These are phyloP conservation scores for Catostylus mosaicus DNA, from an alignment of 30 jellyfish, hydroid and myxozoan genomes.

Conservation along the genomic window DNA sequence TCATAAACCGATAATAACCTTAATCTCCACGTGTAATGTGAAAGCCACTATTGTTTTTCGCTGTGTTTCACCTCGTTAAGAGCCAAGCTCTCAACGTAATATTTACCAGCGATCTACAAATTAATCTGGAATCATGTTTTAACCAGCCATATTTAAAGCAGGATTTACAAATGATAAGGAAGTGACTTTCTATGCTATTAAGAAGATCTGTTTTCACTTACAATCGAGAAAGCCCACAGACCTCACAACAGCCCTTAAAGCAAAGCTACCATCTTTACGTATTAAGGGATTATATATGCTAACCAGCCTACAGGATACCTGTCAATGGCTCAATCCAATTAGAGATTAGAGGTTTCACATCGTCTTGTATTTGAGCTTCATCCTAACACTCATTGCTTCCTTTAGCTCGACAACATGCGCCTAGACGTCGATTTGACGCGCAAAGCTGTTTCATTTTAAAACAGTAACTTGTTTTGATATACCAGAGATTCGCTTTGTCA, in stretches of 20 bases:
- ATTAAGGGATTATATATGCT: constrained; percentile 75
- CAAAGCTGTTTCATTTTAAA: constrained; percentile 38
- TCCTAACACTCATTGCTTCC: constrained; percentile 72
- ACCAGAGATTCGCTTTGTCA: constrained; percentile 10
- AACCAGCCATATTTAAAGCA: constrained; percentile 83
- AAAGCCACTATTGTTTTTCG: constrained; percentile 74
- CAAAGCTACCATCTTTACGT: constrained; percentile 85
- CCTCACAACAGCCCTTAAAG: constrained; percentile 84
- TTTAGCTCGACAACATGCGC: constrained; percentile 66
- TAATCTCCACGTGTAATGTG: constrained; percentile 81
- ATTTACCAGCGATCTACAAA: constrained; percentile 80
- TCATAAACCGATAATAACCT: constrained; percentile 73
- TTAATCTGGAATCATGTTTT: constrained; percentile 82
- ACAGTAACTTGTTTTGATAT: constrained; percentile 52
- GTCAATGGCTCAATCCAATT: constrained; percentile 81
- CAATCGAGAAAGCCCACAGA: constrained; percentile 85
- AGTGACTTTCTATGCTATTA: constrained; percentile 80
- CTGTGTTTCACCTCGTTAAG: constrained; percentile 85
- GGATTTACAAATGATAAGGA: constrained; percentile 83
- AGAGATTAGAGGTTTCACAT: constrained; percentile 80
- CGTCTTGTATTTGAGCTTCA: constrained; percentile 79
- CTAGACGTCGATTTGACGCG: constrained; percentile 56
- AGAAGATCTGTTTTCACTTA: constrained; percentile 81
- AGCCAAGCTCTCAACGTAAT: constrained; percentile 69
- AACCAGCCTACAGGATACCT: constrained; percentile 88